These are phyloP conservation scores for Oplegnathus fasciatus DNA, from an alignment of 2,113 vertebrate species.

Conservation along the genomic window DNA sequence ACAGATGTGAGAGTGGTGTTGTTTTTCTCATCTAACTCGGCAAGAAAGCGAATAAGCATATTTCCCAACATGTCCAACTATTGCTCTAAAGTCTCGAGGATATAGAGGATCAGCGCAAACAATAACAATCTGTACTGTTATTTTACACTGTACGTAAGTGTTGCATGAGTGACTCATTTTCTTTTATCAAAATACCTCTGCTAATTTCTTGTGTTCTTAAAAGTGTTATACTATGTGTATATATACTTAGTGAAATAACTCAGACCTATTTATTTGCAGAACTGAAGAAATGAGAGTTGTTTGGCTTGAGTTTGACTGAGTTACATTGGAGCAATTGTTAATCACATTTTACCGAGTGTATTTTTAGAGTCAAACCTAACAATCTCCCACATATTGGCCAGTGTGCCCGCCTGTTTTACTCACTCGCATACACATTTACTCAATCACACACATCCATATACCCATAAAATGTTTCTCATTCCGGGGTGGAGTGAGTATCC, in stretches of 20 bases:
- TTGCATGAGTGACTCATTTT: not conserved
- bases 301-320: not conserved
- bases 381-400: constrained; percentile 44
- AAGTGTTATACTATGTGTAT: constrained; percentile 1
- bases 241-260: constrained; percentile 11
- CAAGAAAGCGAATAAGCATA: not conserved
- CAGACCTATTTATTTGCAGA: constrained; percentile 49
- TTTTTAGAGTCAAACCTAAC: constrained; percentile 42
- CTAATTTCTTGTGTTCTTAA: constrained; percentile 8
- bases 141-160: constrained; percentile 24
- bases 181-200: constrained; percentile 21
- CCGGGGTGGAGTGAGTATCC: constrained; percentile 56
- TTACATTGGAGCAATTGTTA: constrained; percentile 16
- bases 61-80: constrained; percentile 1
- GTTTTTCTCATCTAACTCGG: not conserved
- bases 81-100: not conserved
- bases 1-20: not conserved
- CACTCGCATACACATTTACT: constrained; percentile 10
- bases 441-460: constrained; percentile 38
- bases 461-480: constrained; percentile 49
- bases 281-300: constrained; percentile 19
- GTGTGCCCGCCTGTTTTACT: not conserved
- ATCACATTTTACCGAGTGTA: constrained; percentile 32
- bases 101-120: not conserved
- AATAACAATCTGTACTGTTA: not conserved